Percentiles rank a stretch among this genome's conserved stretches.
Evolutionary conservation across 2,797 vertebrate genomes (phyloP).

Genomic region (Sebastiscus albofasciatus): DNA sequence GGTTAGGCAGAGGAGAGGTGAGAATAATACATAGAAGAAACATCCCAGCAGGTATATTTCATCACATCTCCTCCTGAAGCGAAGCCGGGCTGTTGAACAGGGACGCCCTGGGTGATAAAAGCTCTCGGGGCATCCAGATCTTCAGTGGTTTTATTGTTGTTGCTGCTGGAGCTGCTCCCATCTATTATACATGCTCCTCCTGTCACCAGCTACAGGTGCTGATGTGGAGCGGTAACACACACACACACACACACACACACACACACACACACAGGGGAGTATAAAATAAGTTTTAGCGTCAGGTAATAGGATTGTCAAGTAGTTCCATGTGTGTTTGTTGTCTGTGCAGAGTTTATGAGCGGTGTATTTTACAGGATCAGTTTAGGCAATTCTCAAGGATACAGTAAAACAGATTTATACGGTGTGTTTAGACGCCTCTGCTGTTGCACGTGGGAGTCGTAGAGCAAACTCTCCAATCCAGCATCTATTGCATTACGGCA

Average conservation of each 20-base stretch:
- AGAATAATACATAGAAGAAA: not conserved
- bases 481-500: constrained; percentile 20
- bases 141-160: constrained; percentile 27
- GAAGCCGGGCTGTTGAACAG: constrained; percentile 2
- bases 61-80: not conserved
- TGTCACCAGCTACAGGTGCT: constrained; percentile 30
- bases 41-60: not conserved
- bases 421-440: constrained; percentile 24
- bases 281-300: not conserved
- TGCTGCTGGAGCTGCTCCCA: constrained; percentile 25
- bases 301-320: constrained; percentile 11
- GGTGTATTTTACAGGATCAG: constrained; percentile 9
- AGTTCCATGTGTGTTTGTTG: constrained; percentile 18
- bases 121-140: not conserved
- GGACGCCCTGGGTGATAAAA: constrained; percentile 9
- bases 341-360: constrained; percentile 10
- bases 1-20: not conserved
- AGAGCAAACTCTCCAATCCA: constrained; percentile 31
- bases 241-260: not conserved
- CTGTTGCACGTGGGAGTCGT: constrained; percentile 22
- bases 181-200: constrained; percentile 38
- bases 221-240: constrained; percentile 4
- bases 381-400: constrained; percentile 31
- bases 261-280: not conserved
- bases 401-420: constrained; percentile 52